Conservation (phyloP, 2,888 invertebrate species). For the Belgica antarctica region DNA sequence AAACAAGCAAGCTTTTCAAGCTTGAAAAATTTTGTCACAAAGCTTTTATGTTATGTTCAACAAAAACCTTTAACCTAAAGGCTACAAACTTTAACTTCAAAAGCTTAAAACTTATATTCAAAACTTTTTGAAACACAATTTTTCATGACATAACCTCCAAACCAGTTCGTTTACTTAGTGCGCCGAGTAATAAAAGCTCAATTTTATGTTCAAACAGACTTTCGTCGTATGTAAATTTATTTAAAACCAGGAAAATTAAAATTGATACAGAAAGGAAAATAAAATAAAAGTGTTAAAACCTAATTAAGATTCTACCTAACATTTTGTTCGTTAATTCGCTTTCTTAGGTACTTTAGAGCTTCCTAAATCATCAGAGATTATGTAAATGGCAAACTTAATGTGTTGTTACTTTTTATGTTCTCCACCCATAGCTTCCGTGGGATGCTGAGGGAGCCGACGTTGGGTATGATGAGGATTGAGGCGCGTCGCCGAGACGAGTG, state of each 20-base stretch:
- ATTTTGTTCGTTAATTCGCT: neutral
- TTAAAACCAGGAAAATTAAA: neutral
- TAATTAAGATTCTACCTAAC: constrained; percentile 25
- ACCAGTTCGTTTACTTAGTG: too few relatives aligned
- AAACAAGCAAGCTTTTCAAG: too few relatives aligned
- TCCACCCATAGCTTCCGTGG: constrained; percentile 36
- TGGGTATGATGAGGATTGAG: constrained; percentile 19
- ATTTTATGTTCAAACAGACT: neutral
- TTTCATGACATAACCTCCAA: neutral
- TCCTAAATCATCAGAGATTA: constrained; percentile 14
- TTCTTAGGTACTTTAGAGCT: neutral
- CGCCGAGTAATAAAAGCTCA: too few relatives aligned
- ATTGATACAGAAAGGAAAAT: constrained; percentile 12
- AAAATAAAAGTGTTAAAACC: too few relatives aligned
- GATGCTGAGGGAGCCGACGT: constrained; percentile 3
- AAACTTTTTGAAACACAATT: neutral
- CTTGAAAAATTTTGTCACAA: too few relatives aligned
- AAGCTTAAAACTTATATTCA: neutral
- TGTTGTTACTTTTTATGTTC: constrained; percentile 1
- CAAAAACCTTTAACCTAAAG: too few relatives aligned
- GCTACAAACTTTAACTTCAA: too few relatives aligned
- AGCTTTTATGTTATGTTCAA: too few relatives aligned
- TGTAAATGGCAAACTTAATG: neutral
- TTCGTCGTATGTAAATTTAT: constrained; percentile 24
- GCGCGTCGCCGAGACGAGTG: constrained; percentile 21